Percentiles rank a stretch among this genome's conserved stretches.
These are phyloP conservation scores for Danionella cerebrum DNA, from an alignment of 2,113 vertebrate species.

Conservation along the genomic window DNA sequence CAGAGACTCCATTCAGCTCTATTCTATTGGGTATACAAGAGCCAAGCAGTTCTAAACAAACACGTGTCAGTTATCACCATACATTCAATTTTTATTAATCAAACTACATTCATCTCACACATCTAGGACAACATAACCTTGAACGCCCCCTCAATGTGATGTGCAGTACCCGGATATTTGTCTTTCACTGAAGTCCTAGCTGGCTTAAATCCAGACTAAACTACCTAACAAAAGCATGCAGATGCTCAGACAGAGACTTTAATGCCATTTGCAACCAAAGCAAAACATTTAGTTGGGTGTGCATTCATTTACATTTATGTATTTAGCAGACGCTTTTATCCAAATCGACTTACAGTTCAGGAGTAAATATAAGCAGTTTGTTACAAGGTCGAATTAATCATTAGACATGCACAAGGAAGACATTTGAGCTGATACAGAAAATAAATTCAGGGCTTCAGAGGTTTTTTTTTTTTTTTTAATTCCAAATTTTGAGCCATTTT, in stretches of 20 bases:
- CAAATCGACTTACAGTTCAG: too few species aligned
- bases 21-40: not conserved
- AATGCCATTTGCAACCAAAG: not conserved
- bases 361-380: too few species aligned
- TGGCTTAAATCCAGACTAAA: constrained; percentile 22
- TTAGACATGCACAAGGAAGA: too few species aligned
- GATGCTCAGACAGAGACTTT: constrained; percentile 10
- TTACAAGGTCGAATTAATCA: too few species aligned
- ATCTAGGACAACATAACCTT: not conserved
- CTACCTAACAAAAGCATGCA: constrained; percentile 15
- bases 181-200: constrained; percentile 27
- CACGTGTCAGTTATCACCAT: not conserved
- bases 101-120: not conserved
- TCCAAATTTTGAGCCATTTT: too few species aligned
- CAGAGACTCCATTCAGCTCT: not conserved
- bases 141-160: not conserved
- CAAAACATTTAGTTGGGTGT: not conserved
- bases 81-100: too few species aligned
- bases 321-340: too few species aligned
- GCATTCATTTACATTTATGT: too few species aligned
- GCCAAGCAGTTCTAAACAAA: not conserved
- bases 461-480: too few species aligned
- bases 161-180: constrained; percentile 36
- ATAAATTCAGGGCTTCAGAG: too few species aligned
- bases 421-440: too few species aligned